Conservation (phyloP, 2,888 invertebrate genomes). For the Aspidapion aeneum region DNA sequence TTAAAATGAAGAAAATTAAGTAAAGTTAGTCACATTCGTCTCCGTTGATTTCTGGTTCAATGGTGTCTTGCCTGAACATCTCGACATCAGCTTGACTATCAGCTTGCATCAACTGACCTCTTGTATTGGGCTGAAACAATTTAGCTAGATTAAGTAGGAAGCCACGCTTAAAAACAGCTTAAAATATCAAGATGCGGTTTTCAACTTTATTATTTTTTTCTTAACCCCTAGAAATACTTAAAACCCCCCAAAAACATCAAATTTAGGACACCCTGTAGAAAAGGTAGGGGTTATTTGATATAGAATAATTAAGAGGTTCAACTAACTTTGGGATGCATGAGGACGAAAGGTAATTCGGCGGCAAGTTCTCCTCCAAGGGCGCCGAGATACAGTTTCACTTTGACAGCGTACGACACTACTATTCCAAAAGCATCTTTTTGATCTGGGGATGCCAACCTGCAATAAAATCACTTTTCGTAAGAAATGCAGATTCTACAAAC, state of each 20-base stretch:
- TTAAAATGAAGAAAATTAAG: too few species aligned
- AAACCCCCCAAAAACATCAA: too few species aligned
- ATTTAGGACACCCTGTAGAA: too few species aligned
- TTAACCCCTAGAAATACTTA: too few species aligned
- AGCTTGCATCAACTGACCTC: conserved; percentile 58
- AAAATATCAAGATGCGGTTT: too few species aligned
- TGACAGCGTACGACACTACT: conserved; percentile 92
- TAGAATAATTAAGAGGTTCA: too few species aligned
- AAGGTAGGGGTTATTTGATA: too few species aligned
- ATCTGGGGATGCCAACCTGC: conserved; percentile 68
- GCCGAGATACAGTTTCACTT: conserved; percentile 90
- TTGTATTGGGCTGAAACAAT: conserved; percentile 47
- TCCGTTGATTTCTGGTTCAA: conserved; percentile 43
- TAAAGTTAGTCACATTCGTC: conserved; percentile 29
- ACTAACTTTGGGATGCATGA: conserved; percentile 84
- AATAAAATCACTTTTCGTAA: too few species aligned
- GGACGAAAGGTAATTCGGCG: conserved; percentile 86
- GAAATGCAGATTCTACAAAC: too few species aligned
- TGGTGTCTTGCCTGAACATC: conserved; percentile 66
- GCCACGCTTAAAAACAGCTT: too few species aligned
- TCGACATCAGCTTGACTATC: conserved; percentile 73
- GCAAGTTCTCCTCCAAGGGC: conserved; percentile 89
- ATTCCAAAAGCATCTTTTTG: conserved; percentile 93
- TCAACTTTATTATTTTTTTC: not conserved
- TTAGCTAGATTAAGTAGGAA: not conserved